phyloP scores from a whole-genome alignment of 1,140 invertebrate genomes.

The Littorina saxatilis region DNA sequence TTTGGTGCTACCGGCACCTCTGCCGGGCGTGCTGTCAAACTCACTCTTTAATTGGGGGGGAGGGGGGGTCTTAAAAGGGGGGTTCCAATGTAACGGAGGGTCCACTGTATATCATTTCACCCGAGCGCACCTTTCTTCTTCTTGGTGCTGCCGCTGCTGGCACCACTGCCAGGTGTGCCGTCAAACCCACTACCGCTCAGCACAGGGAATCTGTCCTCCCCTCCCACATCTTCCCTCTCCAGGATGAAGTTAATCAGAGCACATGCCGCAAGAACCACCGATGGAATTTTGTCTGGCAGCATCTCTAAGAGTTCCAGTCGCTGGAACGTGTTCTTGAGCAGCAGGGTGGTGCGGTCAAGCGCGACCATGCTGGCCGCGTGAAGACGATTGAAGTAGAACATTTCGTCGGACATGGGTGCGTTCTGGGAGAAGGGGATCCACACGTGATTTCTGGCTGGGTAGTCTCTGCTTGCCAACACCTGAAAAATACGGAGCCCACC shows the following conservation, averaged over 20 bases:
- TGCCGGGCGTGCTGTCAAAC: slow-evolving; percentile 25
- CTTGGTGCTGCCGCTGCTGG: slow-evolving; percentile 5
- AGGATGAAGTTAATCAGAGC: slow-evolving; percentile 31
- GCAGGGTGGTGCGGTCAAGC: slow-evolving; percentile 16
- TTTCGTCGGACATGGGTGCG: slow-evolving; percentile 30
- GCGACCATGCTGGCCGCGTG: slow-evolving; percentile 35
- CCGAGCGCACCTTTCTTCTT: too few species aligned
- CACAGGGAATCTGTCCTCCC: slow-evolving; percentile 31
- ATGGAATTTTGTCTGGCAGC: slow-evolving; percentile 36
- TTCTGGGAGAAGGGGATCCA: slow-evolving; percentile 34
- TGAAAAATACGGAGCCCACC: too few species aligned
- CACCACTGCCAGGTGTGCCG: slow-evolving; percentile 28
- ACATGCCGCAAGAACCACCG: slow-evolving; percentile 31
- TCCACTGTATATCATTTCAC: too few species aligned
- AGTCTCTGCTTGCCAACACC: slow-evolving; percentile 33
- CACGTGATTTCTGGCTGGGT: slow-evolving; percentile 35
- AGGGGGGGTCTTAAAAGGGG: too few species aligned
- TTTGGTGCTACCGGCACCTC: slow-evolving; percentile 18
- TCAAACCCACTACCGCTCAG: slow-evolving; percentile 35
- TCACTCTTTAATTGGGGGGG: too few species aligned
- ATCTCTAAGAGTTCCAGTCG: slow-evolving; percentile 30
- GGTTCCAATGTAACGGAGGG: too few species aligned
- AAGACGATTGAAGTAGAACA: slow-evolving; percentile 37
- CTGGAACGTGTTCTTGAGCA: slow-evolving; percentile 37
- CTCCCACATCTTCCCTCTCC: slow-evolving; percentile 31